phyloP scores from a whole-genome alignment of 2,797 vertebrate genomes.

The Bucorvus abyssinicus region DNA sequence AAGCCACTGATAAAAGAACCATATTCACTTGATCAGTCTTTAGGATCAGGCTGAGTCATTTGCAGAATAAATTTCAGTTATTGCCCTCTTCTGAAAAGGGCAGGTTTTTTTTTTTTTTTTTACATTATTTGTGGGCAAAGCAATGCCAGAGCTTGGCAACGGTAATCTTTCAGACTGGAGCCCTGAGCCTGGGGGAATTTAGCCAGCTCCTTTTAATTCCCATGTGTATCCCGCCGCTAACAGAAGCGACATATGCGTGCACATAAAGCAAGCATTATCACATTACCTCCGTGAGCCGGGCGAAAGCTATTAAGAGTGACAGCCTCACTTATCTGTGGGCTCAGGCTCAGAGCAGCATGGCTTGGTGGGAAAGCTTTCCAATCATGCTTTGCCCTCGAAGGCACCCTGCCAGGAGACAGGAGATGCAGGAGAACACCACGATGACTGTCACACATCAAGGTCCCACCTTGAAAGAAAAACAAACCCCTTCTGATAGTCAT shows the following conservation, averaged over 20 bases:
- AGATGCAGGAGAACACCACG: too few species aligned
- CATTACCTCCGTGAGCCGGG: not conserved
- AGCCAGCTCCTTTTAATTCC: not conserved
- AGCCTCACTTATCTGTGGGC: not conserved
- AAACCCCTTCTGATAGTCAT: not conserved
- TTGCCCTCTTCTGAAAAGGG: not conserved
- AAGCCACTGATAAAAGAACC: not conserved
- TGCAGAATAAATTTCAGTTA: not conserved
- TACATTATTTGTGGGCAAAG: not conserved
- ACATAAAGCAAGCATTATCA: not conserved
- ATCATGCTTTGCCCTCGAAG: not conserved
- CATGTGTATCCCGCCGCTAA: not conserved
- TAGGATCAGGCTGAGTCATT: not conserved
- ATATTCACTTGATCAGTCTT: not conserved
- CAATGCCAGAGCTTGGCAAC: not conserved
- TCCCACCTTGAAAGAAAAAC: not conserved
- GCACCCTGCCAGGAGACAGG: not conserved
- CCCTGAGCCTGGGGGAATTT: not conserved
- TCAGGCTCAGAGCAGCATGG: not conserved
- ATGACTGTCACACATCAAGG: accelerated
- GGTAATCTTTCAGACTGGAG: not conserved
- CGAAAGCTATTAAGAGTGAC: not conserved
- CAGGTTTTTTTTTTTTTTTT: not conserved
- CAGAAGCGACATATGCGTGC: not conserved
- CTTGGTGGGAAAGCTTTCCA: not conserved